Conservation (phyloP, 1,140 invertebrate species). For the Pinna nobilis region DNA sequence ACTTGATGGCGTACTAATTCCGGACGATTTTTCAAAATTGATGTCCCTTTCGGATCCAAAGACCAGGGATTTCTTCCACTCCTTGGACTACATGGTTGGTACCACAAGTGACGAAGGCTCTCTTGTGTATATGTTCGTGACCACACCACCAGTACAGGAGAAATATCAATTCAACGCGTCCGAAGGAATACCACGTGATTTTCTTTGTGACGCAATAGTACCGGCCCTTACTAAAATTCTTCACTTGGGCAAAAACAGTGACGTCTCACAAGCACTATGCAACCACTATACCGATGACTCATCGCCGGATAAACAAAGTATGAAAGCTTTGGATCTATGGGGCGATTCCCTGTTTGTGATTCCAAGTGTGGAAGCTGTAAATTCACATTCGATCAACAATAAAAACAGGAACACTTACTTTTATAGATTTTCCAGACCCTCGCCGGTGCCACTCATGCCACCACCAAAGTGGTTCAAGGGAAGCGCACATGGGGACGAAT, state of each 20-base stretch:
- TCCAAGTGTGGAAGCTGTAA: neutral
- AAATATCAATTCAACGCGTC: neutral
- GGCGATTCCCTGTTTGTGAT: slow-evolving; percentile 1
- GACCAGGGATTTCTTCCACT: neutral
- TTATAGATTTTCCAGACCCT: slow-evolving; percentile 20
- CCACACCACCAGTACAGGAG: neutral
- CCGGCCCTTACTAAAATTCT: neutral
- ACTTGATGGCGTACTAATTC: neutral
- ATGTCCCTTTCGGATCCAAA: neutral
- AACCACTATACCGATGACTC: neutral
- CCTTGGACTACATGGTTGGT: neutral
- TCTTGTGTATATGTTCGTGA: neutral
- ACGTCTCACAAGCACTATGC: neutral
- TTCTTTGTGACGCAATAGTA: slow-evolving; percentile 5
- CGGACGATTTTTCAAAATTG: neutral
- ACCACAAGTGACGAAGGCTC: neutral
- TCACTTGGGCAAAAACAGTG: neutral
- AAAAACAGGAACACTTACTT: slow-evolving; percentile 30
- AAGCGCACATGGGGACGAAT: slow-evolving; percentile 38
- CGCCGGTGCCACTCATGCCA: neutral
- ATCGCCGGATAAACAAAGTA: neutral
- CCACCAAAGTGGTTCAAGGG: slow-evolving; percentile 35
- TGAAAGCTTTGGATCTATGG: neutral
- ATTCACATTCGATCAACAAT: neutral
- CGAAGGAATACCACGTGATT: neutral